A percentile compares a stretch with the other conserved stretches of the same genome.
Conservation (phyloP, 2,797 vertebrate genomes). For the Parotocinclus haroldoi region DNA sequence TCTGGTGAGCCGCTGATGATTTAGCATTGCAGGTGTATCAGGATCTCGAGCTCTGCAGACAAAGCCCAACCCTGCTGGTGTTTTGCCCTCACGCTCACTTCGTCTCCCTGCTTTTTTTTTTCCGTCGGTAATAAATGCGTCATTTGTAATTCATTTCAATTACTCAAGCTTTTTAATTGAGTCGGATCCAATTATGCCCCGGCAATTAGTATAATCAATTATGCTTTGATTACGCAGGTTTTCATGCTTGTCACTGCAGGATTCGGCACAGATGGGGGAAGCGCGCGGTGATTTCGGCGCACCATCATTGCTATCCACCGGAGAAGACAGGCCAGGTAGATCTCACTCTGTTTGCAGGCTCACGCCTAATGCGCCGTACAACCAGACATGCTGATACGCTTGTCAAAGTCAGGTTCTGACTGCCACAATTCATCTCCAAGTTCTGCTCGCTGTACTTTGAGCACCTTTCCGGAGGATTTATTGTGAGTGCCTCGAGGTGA, state of each 20-base stretch:
- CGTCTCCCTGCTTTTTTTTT: slow-evolving; percentile 33
- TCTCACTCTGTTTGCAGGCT: slow-evolving; percentile 46
- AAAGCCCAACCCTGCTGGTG: slow-evolving; percentile 48
- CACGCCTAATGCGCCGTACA: slow-evolving; percentile 40
- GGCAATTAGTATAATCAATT: slow-evolving; percentile 82
- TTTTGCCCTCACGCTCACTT: slow-evolving; percentile 36
- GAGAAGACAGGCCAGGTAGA: slow-evolving; percentile 51
- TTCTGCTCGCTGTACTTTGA: slow-evolving; percentile 45
- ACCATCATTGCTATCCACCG: slow-evolving; percentile 48
- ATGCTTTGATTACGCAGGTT: slow-evolving; percentile 62
- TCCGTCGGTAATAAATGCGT: slow-evolving; percentile 55
- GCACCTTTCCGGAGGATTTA: slow-evolving; percentile 47
- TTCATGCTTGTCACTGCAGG: slow-evolving; percentile 73
- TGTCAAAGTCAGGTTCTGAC: slow-evolving; percentile 54
- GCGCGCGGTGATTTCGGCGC: slow-evolving; percentile 57
- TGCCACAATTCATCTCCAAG: slow-evolving; percentile 53
- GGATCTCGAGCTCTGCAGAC: slow-evolving; percentile 53
- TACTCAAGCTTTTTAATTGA: slow-evolving; percentile 77
- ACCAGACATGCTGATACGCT: slow-evolving; percentile 50
- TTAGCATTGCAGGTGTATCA: slow-evolving; percentile 78
- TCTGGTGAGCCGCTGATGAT: slow-evolving; percentile 74
- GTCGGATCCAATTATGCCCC: slow-evolving; percentile 79
- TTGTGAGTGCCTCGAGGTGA: slow-evolving; percentile 45
- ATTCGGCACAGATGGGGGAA: slow-evolving; percentile 68
- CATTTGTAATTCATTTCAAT: slow-evolving; percentile 74